phyloP scores from a whole-genome alignment of 2,888 invertebrate species.

The Zootermopsis nevadensis region DNA sequence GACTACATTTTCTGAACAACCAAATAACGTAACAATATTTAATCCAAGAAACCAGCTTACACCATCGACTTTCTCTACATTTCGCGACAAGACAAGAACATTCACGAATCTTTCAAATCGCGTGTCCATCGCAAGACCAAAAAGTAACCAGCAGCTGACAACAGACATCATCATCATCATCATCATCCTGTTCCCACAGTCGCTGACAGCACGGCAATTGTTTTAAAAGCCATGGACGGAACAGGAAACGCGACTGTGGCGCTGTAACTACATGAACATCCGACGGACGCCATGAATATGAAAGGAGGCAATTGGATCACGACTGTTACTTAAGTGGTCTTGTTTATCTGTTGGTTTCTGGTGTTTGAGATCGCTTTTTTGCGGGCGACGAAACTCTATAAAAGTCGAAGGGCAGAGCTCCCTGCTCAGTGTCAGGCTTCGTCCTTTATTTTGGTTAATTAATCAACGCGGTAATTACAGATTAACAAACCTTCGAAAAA shows the following conservation, averaged over 20 bases:
- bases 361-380: neutral
- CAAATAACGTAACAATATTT: no score
- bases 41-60: no score
- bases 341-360: neutral
- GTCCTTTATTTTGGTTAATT: neutral
- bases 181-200: conserved; percentile 14
- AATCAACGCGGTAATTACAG: neutral
- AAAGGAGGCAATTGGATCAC: neutral
- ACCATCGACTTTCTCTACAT: no score
- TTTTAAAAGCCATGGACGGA: conserved; percentile 22
- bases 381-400: neutral
- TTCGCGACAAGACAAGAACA: no score
- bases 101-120: no score
- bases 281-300: conserved; percentile 15
- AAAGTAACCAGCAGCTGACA: no score
- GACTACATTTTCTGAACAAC: no score
- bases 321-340: neutral
- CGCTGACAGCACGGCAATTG: neutral
- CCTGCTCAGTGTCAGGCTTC: neutral
- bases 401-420: neutral
- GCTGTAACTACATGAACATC: conserved; percentile 20
- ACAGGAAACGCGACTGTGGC: conserved; percentile 7
- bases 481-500: neutral
- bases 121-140: no score
- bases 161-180: no score